These are phyloP conservation scores for Xenentodon cancila DNA, from an alignment of 2,797 vertebrate species.

Conservation along the genomic window DNA sequence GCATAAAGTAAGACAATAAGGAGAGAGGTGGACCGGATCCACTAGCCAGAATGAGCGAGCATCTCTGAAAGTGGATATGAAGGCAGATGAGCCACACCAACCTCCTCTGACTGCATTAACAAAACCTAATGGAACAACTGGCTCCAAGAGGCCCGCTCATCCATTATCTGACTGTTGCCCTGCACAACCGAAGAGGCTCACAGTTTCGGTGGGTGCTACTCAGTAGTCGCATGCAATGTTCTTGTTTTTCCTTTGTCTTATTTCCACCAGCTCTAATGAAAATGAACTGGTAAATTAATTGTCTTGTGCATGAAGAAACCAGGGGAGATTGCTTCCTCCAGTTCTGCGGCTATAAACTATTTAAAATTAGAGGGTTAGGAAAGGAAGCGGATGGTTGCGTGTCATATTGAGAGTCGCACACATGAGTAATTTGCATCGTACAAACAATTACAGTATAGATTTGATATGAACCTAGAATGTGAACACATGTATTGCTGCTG, in stretches of 20 bases:
- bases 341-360: slow-evolving; percentile 52
- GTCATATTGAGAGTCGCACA: slow-evolving; percentile 33
- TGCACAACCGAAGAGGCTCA: slow-evolving; percentile 69
- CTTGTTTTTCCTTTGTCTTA: slow-evolving; percentile 62
- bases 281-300: slow-evolving; percentile 67
- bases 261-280: slow-evolving; percentile 64
- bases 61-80: slow-evolving; percentile 80
- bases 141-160: slow-evolving; percentile 79
- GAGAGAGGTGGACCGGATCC: slow-evolving; percentile 34
- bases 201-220: slow-evolving; percentile 61
- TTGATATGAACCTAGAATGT: neutral
- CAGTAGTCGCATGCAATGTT: slow-evolving; percentile 53
- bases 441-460: neutral
- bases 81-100: slow-evolving; percentile 74
- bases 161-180: slow-evolving; percentile 84
- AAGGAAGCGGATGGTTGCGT: slow-evolving; percentile 19
- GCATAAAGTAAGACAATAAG: slow-evolving; percentile 32
- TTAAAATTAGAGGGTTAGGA: slow-evolving; percentile 41
- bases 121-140: slow-evolving; percentile 84
- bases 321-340: slow-evolving; percentile 41
- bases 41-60: slow-evolving; percentile 64
- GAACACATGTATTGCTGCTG: too few relatives aligned
- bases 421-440: slow-evolving; percentile 6
- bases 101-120: slow-evolving; percentile 83
- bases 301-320: slow-evolving; percentile 49